A percentile compares a stretch with the other conserved stretches of the same genome.
Evolutionary conservation across 2,797 vertebrate genomes (phyloP).

Genomic region (Hypotaenidia okinawae): DNA sequence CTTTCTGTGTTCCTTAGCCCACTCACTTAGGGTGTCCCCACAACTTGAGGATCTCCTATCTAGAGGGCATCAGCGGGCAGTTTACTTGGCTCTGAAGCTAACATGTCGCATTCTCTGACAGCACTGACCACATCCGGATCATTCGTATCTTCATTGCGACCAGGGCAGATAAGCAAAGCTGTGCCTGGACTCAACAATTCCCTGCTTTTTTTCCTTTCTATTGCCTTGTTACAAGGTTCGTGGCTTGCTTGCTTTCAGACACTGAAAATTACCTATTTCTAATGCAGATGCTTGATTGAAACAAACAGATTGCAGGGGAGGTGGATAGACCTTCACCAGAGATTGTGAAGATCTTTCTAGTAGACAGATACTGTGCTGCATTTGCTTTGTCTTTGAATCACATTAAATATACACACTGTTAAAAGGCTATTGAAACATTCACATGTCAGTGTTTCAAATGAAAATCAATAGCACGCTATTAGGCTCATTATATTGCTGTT

Average conservation of each 20-base stretch:
- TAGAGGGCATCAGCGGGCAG: background rate
- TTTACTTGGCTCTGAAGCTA: background rate
- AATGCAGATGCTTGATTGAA: background rate
- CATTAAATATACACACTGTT: conserved; percentile 60
- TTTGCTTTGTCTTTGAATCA: conserved; percentile 20
- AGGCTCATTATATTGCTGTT: conserved; percentile 35
- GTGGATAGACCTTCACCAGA: background rate
- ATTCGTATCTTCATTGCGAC: background rate
- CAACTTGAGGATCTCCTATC: background rate
- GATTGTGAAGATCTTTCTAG: background rate
- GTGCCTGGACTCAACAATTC: background rate
- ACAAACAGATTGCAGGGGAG: background rate
- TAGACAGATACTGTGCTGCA: background rate
- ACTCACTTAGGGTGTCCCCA: background rate
- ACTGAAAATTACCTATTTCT: background rate
- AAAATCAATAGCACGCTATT: conserved; percentile 72
- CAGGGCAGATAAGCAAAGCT: background rate
- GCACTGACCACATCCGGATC: background rate
- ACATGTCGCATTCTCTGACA: background rate
- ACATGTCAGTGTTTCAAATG: conserved; percentile 45
- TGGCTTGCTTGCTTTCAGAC: background rate
- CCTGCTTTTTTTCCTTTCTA: background rate
- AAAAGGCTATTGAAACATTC: conserved; percentile 52
- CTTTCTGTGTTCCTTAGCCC: background rate
- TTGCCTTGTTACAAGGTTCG: background rate